Percentiles rank a stretch among this genome's conserved stretches.
Conservation (phyloP, 2,113 vertebrate species). For the Paramisgurnus dabryanus region DNA sequence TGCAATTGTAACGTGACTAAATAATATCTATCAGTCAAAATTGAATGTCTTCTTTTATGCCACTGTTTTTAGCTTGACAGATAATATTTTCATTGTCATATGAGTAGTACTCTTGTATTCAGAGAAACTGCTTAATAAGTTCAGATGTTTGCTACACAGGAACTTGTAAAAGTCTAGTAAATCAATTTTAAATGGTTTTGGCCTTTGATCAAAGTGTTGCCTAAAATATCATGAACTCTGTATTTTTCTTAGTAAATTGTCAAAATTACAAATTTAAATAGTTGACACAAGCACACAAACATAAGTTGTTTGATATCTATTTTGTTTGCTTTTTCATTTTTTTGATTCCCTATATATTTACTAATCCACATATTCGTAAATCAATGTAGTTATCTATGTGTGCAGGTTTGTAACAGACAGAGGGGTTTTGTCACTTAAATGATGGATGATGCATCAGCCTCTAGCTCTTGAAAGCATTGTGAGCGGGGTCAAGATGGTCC, state of each 20-base stretch:
- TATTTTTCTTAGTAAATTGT: neutral
- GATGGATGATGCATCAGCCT: slow-evolving; percentile 75
- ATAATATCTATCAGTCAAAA: neutral
- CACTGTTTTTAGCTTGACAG: neutral
- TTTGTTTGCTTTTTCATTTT: neutral
- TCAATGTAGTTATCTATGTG: slow-evolving; percentile 30
- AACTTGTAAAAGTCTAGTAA: slow-evolving; percentile 14
- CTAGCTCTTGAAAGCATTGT: slow-evolving; percentile 70
- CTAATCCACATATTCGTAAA: neutral
- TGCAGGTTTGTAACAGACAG: slow-evolving; percentile 58
- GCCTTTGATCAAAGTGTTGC: slow-evolving; percentile 22
- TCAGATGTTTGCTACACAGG: slow-evolving; percentile 4
- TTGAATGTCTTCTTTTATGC: neutral
- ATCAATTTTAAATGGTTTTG: slow-evolving; percentile 24
- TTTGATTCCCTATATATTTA: slow-evolving; percentile 23
- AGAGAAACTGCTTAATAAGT: neutral
- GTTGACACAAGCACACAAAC: neutral
- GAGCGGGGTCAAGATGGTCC: slow-evolving; percentile 67
- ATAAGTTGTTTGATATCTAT: neutral
- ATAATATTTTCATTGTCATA: neutral
- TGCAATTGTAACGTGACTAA: neutral
- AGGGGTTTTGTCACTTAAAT: slow-evolving; percentile 69
- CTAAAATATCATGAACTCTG: slow-evolving; percentile 13
- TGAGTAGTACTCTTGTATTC: too few species aligned
- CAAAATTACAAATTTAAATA: slow-evolving; percentile 1